A percentile compares a stretch with the other conserved stretches of the same genome.
Conservation (phyloP, 2,113 vertebrate species). For the Psammodynastes pulverulentus region DNA sequence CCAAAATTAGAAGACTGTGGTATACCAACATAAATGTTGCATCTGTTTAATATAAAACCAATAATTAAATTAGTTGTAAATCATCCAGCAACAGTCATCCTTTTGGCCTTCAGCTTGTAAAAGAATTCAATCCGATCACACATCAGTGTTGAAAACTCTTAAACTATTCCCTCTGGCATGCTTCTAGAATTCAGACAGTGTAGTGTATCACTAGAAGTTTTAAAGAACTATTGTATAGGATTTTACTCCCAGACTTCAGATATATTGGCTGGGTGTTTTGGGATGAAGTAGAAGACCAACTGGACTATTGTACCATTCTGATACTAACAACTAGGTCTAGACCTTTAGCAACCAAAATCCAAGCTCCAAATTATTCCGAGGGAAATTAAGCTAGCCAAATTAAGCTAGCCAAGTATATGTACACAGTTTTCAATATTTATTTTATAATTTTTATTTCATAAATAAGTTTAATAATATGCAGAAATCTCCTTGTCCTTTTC, state of each 20-base stretch:
- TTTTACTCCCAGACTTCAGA: neutral
- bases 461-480: neutral
- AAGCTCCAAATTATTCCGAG: neutral
- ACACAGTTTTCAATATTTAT: neutral
- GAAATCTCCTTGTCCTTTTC: neutral
- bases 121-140: slow-evolving; percentile 45
- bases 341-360: neutral
- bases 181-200: neutral
- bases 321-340: neutral
- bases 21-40: slow-evolving; percentile 45
- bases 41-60: slow-evolving; percentile 58
- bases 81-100: slow-evolving; percentile 38
- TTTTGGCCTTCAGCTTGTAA: slow-evolving; percentile 45
- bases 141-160: slow-evolving; percentile 21
- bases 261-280: neutral
- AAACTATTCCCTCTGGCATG: neutral
- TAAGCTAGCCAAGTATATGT: neutral
- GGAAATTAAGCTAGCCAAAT: neutral
- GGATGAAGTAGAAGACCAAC: neutral
- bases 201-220: neutral
- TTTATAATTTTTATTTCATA: neutral
- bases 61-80: slow-evolving; percentile 68
- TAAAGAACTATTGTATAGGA: neutral
- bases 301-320: neutral
- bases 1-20: slow-evolving; percentile 76